Conservation (phyloP, 2,797 vertebrate species). For the Mionectes olivaceus region DNA sequence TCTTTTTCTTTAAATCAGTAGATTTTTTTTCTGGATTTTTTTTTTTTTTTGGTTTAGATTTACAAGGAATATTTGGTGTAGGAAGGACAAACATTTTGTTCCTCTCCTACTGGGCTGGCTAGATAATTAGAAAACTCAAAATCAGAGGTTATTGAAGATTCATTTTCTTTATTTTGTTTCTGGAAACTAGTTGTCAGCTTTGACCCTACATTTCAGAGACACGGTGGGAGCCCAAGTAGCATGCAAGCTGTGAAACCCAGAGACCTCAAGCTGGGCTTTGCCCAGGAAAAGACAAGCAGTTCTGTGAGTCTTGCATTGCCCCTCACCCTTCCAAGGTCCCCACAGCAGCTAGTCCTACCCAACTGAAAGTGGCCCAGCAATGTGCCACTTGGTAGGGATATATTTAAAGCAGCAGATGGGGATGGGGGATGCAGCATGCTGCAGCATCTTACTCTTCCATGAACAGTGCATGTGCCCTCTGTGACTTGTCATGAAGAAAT, state of each 20-base stretch:
- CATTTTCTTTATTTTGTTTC: neutral
- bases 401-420: neutral
- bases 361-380: neutral
- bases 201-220: neutral
- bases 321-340: neutral
- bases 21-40: neutral
- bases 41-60: neutral
- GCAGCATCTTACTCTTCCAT: neutral
- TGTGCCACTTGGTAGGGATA: rapidly evolving
- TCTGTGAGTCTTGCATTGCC: neutral
- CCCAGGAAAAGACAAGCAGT: neutral
- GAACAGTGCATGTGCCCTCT: neutral
- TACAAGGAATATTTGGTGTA: neutral
- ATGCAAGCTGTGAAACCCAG: neutral
- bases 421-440: neutral
- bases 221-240: neutral
- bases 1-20: neutral
- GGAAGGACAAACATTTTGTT: conserved; percentile 44
- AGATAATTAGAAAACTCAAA: conserved; percentile 13
- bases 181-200: neutral
- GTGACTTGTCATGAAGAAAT: neutral
- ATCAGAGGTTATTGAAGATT: conserved; percentile 18
- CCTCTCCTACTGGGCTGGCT: conserved; percentile 8
- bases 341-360: neutral
- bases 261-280: neutral